These are phyloP conservation scores for Lepidonotus clava DNA, from an alignment of 2,888 invertebrate genomes.

Conservation along the genomic window DNA sequence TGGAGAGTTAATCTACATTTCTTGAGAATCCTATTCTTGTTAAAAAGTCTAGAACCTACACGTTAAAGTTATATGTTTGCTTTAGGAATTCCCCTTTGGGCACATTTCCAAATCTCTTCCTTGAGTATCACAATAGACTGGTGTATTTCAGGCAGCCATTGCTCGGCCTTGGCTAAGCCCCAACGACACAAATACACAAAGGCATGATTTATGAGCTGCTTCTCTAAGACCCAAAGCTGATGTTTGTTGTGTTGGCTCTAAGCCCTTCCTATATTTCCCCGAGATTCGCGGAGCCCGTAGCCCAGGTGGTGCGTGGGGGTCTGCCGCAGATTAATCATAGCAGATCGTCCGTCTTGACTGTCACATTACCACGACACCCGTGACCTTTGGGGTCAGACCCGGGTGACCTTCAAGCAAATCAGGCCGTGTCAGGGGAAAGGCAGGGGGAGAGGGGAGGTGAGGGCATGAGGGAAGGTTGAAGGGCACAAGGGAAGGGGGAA, in stretches of 20 bases:
- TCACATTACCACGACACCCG: constrained; percentile 19
- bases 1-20: too few relatives aligned
- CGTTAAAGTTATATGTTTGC: too few relatives aligned
- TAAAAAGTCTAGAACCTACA: too few relatives aligned
- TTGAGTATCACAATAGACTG: too few relatives aligned
- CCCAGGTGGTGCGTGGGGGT: not conserved
- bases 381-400: not conserved
- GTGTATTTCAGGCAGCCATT: too few relatives aligned
- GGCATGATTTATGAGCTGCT: not conserved
- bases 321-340: constrained; percentile 30
- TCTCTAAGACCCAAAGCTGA: not conserved
- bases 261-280: not conserved
- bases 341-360: constrained; percentile 40
- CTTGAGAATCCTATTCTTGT: too few relatives aligned
- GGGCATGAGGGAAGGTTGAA: too few relatives aligned
- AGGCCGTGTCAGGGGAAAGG: constrained; percentile 4
- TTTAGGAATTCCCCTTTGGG: too few relatives aligned
- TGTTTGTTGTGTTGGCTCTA: not conserved
- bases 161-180: too few relatives aligned
- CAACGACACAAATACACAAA: not conserved
- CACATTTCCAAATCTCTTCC: too few relatives aligned
- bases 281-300: not conserved
- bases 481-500: not conserved
- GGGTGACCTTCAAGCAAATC: constrained; percentile 5
- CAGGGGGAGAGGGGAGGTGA: not conserved